Base-by-base conservation (phyloP, 1,140 invertebrate species). In the Atopsyche davidsoni region DNA sequence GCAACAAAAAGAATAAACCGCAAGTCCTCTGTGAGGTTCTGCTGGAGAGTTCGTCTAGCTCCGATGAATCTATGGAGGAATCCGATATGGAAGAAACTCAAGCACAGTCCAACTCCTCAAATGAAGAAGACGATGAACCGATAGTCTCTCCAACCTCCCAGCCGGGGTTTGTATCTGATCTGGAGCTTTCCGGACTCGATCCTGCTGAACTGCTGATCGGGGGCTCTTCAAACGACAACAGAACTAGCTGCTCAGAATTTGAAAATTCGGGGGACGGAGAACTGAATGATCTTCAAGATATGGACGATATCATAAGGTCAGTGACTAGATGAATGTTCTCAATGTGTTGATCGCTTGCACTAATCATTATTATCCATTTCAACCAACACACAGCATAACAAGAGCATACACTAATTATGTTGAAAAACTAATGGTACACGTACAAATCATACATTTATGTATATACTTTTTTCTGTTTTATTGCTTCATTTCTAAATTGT, bases 111-210 rank as follows among this genome's bases (percentile, higher is more conserved):
- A 71, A 71, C 40, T 71, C 69, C 0, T 69, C 68, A 0, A 78
- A 74, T 34, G 78, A 79, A 4, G 68, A 69, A 24, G 63, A 62
- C 7, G 55, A 63, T 65, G 36, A 71, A 63, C 62, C 75, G 55
- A 58, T 72, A 22, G 53, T 67, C 63, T 79, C 59, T 54, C 80
- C 66, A 34, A 78, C 78, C 2, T 82, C 80, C 1, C 75, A 76
- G 14, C 73, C 77, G 21, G 77, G 78, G 60, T 75, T 75, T 73
- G 75, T 71, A 2, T 78, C 78, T 9, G 79, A 81, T 57, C 57
- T 83, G 19, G 82, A 85, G 58, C 65, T 82, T n/a, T 77, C 79
- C 1, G 78, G 70, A 14, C 61, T 83, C 45, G 81, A 83, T 55
- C 63, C 77, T 0, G 70, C 72, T 1, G 81, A 83, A 40, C 69